These are phyloP conservation scores for Sycobia sp. DNA, from an alignment of 1,140 invertebrate genomes.

Conservation along the genomic window DNA sequence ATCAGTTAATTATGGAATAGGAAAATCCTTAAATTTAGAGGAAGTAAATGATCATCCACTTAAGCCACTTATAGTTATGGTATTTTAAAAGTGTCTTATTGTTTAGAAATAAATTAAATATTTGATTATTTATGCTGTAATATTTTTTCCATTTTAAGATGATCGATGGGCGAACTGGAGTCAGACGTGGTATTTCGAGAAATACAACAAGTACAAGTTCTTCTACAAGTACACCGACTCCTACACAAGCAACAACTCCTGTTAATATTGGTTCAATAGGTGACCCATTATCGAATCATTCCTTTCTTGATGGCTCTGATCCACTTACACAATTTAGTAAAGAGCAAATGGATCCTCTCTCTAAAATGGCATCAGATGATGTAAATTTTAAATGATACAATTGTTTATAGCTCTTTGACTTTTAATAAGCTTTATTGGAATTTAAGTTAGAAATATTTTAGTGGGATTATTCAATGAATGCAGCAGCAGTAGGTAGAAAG, in stretches of 20 bases:
- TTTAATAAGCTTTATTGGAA: slow-evolving; percentile 26
- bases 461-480: slow-evolving; percentile 58
- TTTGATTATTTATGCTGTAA: neutral
- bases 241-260: slow-evolving; percentile 55
- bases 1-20: slow-evolving; percentile 38
- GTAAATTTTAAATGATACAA: slow-evolving; percentile 50
- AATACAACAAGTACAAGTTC: slow-evolving; percentile 56
- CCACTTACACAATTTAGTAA: slow-evolving; percentile 74
- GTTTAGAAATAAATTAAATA: slow-evolving; percentile 7
- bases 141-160: slow-evolving; percentile 47
- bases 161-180: slow-evolving; percentile 58
- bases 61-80: slow-evolving; percentile 61
- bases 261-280: slow-evolving; percentile 65
- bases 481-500: slow-evolving; percentile 55
- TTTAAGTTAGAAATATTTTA: slow-evolving; percentile 40
- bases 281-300: slow-evolving; percentile 49
- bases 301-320: slow-evolving; percentile 74
- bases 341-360: slow-evolving; percentile 70
- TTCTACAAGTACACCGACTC: slow-evolving; percentile 61
- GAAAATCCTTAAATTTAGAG: slow-evolving; percentile 39
- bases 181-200: slow-evolving; percentile 56
- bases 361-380: slow-evolving; percentile 68
- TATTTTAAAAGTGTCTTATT: slow-evolving; percentile 34
- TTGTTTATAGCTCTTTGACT: neutral
- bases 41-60: slow-evolving; percentile 55